Evolutionary conservation across 2,888 invertebrate genomes (phyloP), one percentile per base, ranked within the genome.

Genomic region (Tolmerus cingulatus): DNA sequence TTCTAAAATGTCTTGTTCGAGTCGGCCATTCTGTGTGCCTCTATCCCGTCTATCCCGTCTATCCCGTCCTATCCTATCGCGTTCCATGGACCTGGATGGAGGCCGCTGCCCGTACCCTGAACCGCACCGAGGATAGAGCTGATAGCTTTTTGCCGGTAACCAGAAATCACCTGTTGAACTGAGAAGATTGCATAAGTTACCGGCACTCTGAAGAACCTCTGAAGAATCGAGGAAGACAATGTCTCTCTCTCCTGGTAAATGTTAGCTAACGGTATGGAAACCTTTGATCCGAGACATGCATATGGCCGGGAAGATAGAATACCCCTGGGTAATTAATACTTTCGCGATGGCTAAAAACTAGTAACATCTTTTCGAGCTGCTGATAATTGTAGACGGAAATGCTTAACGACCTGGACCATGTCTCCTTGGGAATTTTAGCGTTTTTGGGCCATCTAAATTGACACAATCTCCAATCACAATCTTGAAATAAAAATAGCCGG

Each of bases 111-210:
- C 19, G 66, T 66, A 66, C 66, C 23, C 66, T 66, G 3, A 27
- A 66, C 66, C n/a, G 12, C 66, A 23, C 37, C 8, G 55, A 7
- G 82, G 34, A 30, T 82, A 16, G 27, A 51, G 82, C 30, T 82
- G 82, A 57, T 34, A 82, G 57, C 55, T 37, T 82, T 82, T 82
- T 57, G 82, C 57, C n/a, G 57, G 82, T 37, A 55, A 82, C 55
- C 55, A 82, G 78, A 82, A 82, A 57, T 82, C 82, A 82, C 82
- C 82, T 82, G 82, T 82, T 82, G 82, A 82, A 82, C 82, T 57
- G 66, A 66, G 66, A 82, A 82, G 55, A 82, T 82, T 82, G 82
- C 82, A 82, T 82, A 82, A 82, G 82, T 82, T 78, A 43, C 40
- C 78, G 23, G 78, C 78, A 43, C 34, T 34, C 34, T 34, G 7